A percentile compares a stretch with the other conserved stretches of the same genome.
These are phyloP conservation scores for Hylaeus anthracinus DNA, from an alignment of 1,140 invertebrate species.

Conservation along the genomic window DNA sequence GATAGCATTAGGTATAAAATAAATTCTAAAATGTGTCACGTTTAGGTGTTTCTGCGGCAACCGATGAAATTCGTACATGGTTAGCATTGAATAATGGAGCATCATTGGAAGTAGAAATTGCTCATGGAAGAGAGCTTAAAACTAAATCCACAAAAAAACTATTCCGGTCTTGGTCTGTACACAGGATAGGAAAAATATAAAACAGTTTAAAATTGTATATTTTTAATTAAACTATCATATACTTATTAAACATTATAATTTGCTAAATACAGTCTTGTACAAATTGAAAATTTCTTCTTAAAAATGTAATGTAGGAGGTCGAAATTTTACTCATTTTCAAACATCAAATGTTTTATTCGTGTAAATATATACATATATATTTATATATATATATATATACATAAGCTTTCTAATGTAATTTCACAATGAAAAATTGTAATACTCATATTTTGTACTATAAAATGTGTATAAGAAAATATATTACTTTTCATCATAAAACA, in stretches of 20 bases:
- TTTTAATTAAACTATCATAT: neutral
- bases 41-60: conserved; percentile 69
- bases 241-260: conserved; percentile 2
- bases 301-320: neutral
- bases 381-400: conserved; percentile 28
- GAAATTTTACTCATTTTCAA: conserved; percentile 5
- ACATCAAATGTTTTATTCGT: conserved; percentile 16
- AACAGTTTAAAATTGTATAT: conserved; percentile 23
- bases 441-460: conserved; percentile 37
- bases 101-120: conserved; percentile 77
- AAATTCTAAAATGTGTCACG: neutral
- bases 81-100: conserved; percentile 78
- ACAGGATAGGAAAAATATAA: conserved; percentile 79
- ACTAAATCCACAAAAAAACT: conserved; percentile 74
- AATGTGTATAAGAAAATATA: conserved; percentile 8
- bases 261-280: conserved; percentile 20
- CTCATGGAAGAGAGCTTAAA: conserved; percentile 76
- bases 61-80: conserved; percentile 77
- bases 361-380: conserved; percentile 30
- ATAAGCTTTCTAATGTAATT: conserved; percentile 22
- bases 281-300: conserved; percentile 21
- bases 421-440: conserved; percentile 12
- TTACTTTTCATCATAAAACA: conserved; percentile 11
- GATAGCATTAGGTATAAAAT: neutral
- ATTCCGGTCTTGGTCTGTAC: conserved; percentile 80